A percentile compares a stretch with the other conserved stretches of the same genome.
Conservation (phyloP, 2,797 vertebrate genomes). For the Melopsittacus undulatus region DNA sequence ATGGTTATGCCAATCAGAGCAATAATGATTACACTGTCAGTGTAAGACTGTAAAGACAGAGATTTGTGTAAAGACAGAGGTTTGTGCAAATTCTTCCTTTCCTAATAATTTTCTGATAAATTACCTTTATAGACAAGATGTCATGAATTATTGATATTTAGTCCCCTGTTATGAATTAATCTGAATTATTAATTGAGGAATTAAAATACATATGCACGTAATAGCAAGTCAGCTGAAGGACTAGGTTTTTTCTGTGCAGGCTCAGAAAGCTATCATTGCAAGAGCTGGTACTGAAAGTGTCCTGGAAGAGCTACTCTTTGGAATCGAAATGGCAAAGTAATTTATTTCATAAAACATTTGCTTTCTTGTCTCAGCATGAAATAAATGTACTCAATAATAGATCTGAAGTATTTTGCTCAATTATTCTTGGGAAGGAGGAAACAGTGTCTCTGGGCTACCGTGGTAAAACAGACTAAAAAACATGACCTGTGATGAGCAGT, state of each 20-base stretch:
- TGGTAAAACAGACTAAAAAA: neutral
- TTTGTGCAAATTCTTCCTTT: slow-evolving; percentile 48
- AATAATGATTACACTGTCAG: neutral
- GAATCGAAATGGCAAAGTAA: slow-evolving; percentile 7
- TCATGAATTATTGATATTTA: slow-evolving; percentile 60
- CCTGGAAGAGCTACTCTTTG: neutral
- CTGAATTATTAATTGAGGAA: slow-evolving; percentile 59
- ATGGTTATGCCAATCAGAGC: slow-evolving; percentile 4
- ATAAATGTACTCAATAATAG: neutral
- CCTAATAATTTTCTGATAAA: slow-evolving; percentile 32
- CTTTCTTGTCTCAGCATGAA: neutral
- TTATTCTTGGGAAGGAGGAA: neutral
- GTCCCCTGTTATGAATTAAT: slow-evolving; percentile 43
- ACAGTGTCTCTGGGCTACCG: neutral
- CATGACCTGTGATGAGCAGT: neutral
- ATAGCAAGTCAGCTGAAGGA: neutral
- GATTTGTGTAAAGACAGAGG: slow-evolving; percentile 21
- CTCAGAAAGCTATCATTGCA: neutral
- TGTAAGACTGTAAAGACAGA: neutral
- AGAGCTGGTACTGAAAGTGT: neutral
- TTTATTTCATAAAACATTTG: slow-evolving; percentile 15
- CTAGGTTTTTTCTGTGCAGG: neutral
- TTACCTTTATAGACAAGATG: slow-evolving; percentile 3
- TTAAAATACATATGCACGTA: neutral
- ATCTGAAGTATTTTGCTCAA: neutral